Conservation (phyloP, 37 sponge, comb jelly and placozoan species). For the Cliona cf. orientalis region DNA sequence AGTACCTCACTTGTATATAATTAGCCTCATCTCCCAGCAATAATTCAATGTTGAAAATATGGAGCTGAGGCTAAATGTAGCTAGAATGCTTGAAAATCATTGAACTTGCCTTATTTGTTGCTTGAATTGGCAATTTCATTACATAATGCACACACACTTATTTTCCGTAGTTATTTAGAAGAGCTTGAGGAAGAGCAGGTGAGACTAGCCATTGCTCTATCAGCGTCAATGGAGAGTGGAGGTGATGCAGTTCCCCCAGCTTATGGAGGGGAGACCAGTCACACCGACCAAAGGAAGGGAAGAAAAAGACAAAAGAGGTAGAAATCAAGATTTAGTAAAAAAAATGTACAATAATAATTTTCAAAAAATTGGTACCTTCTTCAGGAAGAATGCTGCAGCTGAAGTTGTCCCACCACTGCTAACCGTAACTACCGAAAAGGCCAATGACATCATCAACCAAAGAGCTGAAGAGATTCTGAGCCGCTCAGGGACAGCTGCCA, state of each 20-base stretch:
- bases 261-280: neutral
- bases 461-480: constrained; percentile 48
- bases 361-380: neutral
- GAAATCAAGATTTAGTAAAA: neutral
- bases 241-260: neutral
- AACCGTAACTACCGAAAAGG: constrained; percentile 19
- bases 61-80: too few species aligned
- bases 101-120: too few species aligned
- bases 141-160: too few species aligned
- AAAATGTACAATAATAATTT: neutral
- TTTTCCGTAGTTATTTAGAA: constrained; percentile 16
- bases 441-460: constrained; percentile 6
- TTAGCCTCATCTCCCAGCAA: too few species aligned
- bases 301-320: neutral
- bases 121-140: too few species aligned
- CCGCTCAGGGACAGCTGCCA: neutral
- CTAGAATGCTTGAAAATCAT: too few species aligned
- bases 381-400: neutral
- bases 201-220: constrained; percentile 69
- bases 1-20: too few species aligned
- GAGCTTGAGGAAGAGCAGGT: constrained; percentile 56
- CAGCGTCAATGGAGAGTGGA: constrained; percentile 49
- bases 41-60: too few species aligned
- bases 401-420: constrained; percentile 4
- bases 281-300: neutral